These are phyloP conservation scores for Athalia rosae DNA, from an alignment of 2,888 invertebrate species.

Conservation along the genomic window DNA sequence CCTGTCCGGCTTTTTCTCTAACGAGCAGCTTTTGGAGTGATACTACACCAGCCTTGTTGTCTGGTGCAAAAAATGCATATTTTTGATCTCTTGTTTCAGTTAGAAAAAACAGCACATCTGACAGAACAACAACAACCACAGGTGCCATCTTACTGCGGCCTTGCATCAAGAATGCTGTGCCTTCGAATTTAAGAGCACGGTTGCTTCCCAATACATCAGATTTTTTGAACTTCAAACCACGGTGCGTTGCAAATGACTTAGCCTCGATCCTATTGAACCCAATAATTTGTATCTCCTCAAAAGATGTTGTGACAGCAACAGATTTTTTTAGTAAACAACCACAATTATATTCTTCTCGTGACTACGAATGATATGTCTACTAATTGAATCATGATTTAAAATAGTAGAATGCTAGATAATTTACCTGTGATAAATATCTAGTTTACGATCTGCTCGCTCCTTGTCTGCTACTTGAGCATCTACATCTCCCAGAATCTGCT, in stretches of 20 bases:
- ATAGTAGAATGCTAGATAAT: neutral
- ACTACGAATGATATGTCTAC: neutral
- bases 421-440: constrained; percentile 89
- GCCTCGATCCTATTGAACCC: constrained; percentile 83
- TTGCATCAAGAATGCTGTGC: constrained; percentile 91
- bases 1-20: constrained; percentile 94
- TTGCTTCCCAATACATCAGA: constrained; percentile 91
- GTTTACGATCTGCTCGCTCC: constrained; percentile 90
- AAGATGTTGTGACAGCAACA: neutral
- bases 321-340: neutral
- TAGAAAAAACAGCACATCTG: constrained; percentile 93
- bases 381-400: neutral
- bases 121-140: constrained; percentile 90
- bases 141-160: constrained; percentile 93
- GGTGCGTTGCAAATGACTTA: constrained; percentile 90
- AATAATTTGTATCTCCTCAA: neutral
- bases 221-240: constrained; percentile 94
- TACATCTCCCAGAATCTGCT: constrained; percentile 92
- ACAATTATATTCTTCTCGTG: neutral
- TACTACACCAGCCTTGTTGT: constrained; percentile 96
- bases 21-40: constrained; percentile 93
- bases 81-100: constrained; percentile 92
- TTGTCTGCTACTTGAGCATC: constrained; percentile 95
- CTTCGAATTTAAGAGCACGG: constrained; percentile 91
- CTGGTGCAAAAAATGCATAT: constrained; percentile 93